Conservation (phyloP, 1,140 invertebrate genomes). For the Eumeta japonica region DNA sequence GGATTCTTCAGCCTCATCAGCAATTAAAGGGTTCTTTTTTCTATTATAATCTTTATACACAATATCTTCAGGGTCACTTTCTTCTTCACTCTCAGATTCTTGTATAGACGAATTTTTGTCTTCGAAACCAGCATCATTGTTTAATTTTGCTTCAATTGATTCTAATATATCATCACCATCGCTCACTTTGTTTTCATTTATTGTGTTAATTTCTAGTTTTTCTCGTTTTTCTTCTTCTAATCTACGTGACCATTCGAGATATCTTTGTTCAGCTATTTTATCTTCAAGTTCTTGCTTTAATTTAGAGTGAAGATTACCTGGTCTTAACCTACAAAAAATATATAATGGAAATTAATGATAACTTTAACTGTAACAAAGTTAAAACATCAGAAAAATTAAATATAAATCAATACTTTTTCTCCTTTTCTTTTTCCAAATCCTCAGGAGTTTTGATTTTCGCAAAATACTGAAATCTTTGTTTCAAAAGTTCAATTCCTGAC, state of each 20-base stretch:
- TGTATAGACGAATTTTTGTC: slow-evolving; percentile 12
- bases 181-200: slow-evolving; percentile 25
- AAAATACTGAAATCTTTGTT: slow-evolving; percentile 65
- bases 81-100: slow-evolving; percentile 40
- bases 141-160: slow-evolving; percentile 13
- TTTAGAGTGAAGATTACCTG: slow-evolving; percentile 61
- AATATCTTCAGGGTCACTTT: slow-evolving; percentile 42
- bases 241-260: slow-evolving; percentile 65
- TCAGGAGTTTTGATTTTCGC: slow-evolving; percentile 47
- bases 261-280: slow-evolving; percentile 62
- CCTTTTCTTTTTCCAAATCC: slow-evolving; percentile 47
- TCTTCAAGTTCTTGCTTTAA: slow-evolving; percentile 64
- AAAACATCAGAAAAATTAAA: too few relatives aligned
- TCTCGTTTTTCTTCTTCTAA: slow-evolving; percentile 47
- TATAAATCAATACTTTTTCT: slow-evolving; percentile 35
- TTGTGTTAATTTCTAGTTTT: slow-evolving; percentile 35
- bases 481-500: slow-evolving; percentile 59
- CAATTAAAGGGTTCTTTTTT: slow-evolving; percentile 31
- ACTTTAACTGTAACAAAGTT: too few relatives aligned
- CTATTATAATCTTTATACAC: slow-evolving; percentile 25
- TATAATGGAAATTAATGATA: too few relatives aligned
- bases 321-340: slow-evolving; percentile 41
- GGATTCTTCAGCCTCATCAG: slow-evolving; percentile 45
- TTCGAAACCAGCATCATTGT: slow-evolving; percentile 9
- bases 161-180: slow-evolving; percentile 38